Evolutionary conservation across 2,113 vertebrate species (phyloP), one percentile per base, ranked within the genome.

Genomic region (Rynchops niger): DNA sequence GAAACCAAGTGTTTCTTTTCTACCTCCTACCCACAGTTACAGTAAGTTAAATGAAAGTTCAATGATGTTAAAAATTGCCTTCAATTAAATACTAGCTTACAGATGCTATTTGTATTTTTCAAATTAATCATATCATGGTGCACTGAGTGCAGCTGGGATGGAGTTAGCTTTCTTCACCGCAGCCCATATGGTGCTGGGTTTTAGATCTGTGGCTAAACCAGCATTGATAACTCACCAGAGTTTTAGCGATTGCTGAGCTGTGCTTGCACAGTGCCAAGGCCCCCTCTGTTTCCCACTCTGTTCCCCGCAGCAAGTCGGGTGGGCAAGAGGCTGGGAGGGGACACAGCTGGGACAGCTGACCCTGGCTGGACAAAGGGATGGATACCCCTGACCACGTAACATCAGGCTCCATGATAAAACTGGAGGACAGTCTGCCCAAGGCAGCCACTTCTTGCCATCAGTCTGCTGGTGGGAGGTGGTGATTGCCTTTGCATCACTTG

Each of bases 181-280:
- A 93, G 52, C 47, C 15, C n/a, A 25, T 19, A 42, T 1, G 15
- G 26, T 52, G 12, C 29, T n/a, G 18, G 9, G 32, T 4, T 86
- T 71, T 50, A 4, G 25, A 42, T 38, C 16, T 20, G 8, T 23
- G 13, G 9, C 52, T 69, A 43, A 74, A 66, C 11, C 10, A 70
- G 12, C 1, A 0, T 1, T n/a, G 19, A 7, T 20, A 62, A 65
- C 11, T 18, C 52, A 38, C 7, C 36, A 15, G 5, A 12, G 16
- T 29, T 80, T 59, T 36, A 11, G 62, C 2, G 1, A n/a, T 7
- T 12, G 23, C 29, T 43, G 27, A 93, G 45, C 18, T 40, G 40
- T 5, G 23, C 15, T 61, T 9, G 21, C 2, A 52, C 9, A 52
- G 25, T 25, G 42, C 7, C 52, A 80, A 50, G 12, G 22, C 12